Evolutionary conservation across 2,797 vertebrate species (phyloP), one percentile per base, ranked within the genome.

Genomic region (Eulemur albifrons): DNA sequence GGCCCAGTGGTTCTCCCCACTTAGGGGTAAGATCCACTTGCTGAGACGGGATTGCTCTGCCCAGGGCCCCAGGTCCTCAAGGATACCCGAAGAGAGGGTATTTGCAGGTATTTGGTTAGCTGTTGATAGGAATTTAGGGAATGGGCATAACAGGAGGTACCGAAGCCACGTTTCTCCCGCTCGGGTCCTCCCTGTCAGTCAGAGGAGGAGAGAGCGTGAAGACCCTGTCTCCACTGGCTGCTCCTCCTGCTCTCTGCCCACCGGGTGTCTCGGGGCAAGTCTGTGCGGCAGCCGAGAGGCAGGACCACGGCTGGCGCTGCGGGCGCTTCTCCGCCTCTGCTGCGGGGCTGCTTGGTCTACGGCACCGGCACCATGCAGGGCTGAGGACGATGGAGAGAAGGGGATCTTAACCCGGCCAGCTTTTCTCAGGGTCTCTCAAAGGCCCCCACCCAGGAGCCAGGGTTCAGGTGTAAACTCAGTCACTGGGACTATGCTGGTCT

Each of bases 301-400:
- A 45, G 35, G n/a, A 63, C 18, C 4, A 0, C 17, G 10, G 38
- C 4, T 0, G 1, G 45, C 13, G 35, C 1, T 18, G 21, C 18
- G 8, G 10, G 20, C 15, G 35, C 7, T 40, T 40, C 21, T 85
- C 23, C 2, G 54, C 13, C n/a, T 32, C 8, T 75, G 45, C 4
- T 12, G 8, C 50, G 7, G 7, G 63, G 12, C 30, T 82, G 15
- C 27, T 32, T 35, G 57, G 25, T 40, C 27, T 14, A 20, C 12
- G 8, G 38, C 8, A 23, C 35, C n/a, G 25, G n/a, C 35, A 11
- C 40, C 59, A 7, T 5, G 12, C 2, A 52, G 9, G 40, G 21
- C 3, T 50, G 25, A 25, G 7, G 17, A 50, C 40, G 18, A 18
- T 30, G 40, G 23, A 76, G 18, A 80, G 21, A n/a, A 27, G 14